Percentiles rank a stretch among this genome's conserved stretches.
phyloP scores from a whole-genome alignment of 1,140 invertebrate genomes.

The Drosophila sechellia region DNA sequence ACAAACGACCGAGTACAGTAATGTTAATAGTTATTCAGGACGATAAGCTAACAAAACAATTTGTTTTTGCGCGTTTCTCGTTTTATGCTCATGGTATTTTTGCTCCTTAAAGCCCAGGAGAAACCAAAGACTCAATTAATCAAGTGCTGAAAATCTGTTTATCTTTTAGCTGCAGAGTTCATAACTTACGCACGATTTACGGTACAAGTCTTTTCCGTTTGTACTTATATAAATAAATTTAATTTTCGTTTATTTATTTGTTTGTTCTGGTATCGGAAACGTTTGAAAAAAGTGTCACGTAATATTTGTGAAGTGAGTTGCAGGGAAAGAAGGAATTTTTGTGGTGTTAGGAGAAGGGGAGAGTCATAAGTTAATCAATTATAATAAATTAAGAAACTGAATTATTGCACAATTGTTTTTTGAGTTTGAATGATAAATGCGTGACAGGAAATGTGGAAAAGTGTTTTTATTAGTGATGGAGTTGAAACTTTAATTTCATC shows the following conservation, averaged over 20 bases:
- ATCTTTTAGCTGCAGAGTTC: conserved; percentile 1
- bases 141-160: conserved; percentile 23
- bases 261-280: conserved; percentile 22
- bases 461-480: not conserved
- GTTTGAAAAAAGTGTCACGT: conserved; percentile 51
- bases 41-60: conserved; percentile 5
- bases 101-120: not conserved
- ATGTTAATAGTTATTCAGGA: conserved; percentile 1
- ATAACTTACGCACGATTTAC: conserved; percentile 52
- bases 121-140: conserved; percentile 35
- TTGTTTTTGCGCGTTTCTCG: no score
- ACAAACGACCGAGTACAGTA: conserved; percentile 4
- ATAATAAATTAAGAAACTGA: not conserved
- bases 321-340: not conserved
- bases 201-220: conserved; percentile 48
- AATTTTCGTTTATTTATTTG: conserved; percentile 50
- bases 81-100: no score
- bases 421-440: not conserved
- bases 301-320: conserved; percentile 26
- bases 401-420: not conserved
- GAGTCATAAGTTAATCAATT: not conserved
- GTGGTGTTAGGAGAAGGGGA: not conserved
- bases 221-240: conserved; percentile 32
- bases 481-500: not conserved
- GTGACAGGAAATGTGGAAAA: not conserved